Base-by-base conservation (phyloP, 2,797 vertebrate species). In the Oreonectes daqikongensis region DNA sequence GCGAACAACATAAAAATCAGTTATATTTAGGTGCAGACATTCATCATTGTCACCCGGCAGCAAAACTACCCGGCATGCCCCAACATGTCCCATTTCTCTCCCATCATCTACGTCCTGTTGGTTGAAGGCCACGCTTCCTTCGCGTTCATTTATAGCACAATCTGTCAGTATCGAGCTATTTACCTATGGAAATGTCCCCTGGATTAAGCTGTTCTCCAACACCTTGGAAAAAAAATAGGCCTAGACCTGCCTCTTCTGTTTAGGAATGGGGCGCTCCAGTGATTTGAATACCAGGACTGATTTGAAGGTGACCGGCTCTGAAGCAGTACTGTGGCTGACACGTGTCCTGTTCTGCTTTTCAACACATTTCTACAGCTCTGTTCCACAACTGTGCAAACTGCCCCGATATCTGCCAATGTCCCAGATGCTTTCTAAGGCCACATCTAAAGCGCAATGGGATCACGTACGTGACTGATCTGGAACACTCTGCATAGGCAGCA, bases 131-230 rank as follows among this genome's bases (percentile, higher is more conserved):
- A 83, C 40, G 18, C 71, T 35, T 88, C 87, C 63, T 44, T 79
- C 83, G 88, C 78, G 91, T 87, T 92, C 90, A 92, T 92, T 93
- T 93, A 89, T 90, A 90, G 89, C 81, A 82, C 86, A 84, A 86
- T 86, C 87, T 93, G 92, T 92, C 92, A 91, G 83, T 89, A 90
- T 82, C 91, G 90, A 91, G 89, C 91, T 93, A 92, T 93, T 94
- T 93, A 92, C 91, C 90, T 88, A 93, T 91, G 91, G 88, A 92
- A 92, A 92, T 91, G 86, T 89, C 89, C 85, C 84, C 68, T 26
- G 80, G 85, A 89, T 90, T 85, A 90, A 91, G 87, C 81, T 76
- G 74, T 85, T 73, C 70, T 53, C 77, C 78, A 79, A 75, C 26
- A 38, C 53, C 20, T 60, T 60, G 32, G 44, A 46, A 55, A 63